Evolutionary conservation across 2,113 vertebrate species (phyloP), one percentile per base, ranked within the genome.

Genomic region (Spea multiplicata): DNA sequence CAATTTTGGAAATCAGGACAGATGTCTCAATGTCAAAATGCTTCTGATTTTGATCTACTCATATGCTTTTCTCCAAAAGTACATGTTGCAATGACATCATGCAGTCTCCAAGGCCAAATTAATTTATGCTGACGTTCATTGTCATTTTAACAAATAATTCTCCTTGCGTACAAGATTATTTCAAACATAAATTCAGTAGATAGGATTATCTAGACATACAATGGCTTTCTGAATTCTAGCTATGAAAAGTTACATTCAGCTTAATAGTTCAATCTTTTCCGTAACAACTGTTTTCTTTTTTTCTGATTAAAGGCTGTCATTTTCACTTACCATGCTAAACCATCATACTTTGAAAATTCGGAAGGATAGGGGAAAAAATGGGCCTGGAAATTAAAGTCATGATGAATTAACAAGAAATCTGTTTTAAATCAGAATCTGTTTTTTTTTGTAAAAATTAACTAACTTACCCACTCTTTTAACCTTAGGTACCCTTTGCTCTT

Each of bases 381-480:
- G 82, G 55, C 46, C 48, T 74, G 52, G 50, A 49, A 59, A 52
- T 82, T 83, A 45, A 75, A 71, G 61, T 57, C 78, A 76, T 49
- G 59, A 78, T 50, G 57, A 78, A 78, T 78, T 78, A 66, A 17
- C 47, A 46, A 10, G 78, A 79, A 76, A 59, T 85, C 13, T 65
- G 72, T 0, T 0, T 74, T 48, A 83, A 77, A 78, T 78, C 46
- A 81, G 9, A 14, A 77, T 80, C 45, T 30, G 2, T 0, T 48
- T 14, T 12, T n/a, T n/a, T 65, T 1, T 14, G 50, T 75, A 84
- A 81, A 71, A 5, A 5, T 77, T 70, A 66, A 68, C 50, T 76
- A 86, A 83, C 48, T 55, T 83, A 71, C 70, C 12, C 74, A 66
- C 44, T 55, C 7, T 55, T 69, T 83, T 80, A 77, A 74, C 78